Evolutionary conservation across 2,797 vertebrate species (phyloP), one percentile per base, ranked within the genome.

Genomic region (Leptatherina wallacei): DNA sequence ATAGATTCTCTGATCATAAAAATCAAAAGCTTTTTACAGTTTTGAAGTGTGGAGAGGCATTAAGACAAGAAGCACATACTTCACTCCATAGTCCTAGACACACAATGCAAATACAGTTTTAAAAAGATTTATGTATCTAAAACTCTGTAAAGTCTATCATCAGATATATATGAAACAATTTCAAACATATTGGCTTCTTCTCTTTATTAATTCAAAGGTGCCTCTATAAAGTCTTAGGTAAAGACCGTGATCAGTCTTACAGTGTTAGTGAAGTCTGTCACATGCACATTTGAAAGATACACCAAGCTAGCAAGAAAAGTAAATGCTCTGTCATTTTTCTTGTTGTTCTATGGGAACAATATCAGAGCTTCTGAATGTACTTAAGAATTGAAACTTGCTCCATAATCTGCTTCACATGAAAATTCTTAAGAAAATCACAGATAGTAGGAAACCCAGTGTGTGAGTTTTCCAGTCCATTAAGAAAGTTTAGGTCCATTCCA

Each of bases 1-100:
- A 85, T 85, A 88, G 76, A 80, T 80, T 62, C 77, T 83, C 73
- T 79, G 55, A 89, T 88, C 73, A 77, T 67, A 64, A 62, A 69
- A 81, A 81, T 86, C 77, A 85, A 88, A 88, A 71, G 29, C 30
- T 18, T 78, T 32, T 75, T 69, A 42, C 56, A 81, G 58, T 81
- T 40, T 64, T 77, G 63, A 86, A 77, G 67, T 67, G 33, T 75
- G 60, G 11, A 65, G 56, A 63, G 30, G 36, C 35, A 56, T 47
- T 38, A 36, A 11, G 70, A 57, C 20, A 65, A 54, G 30, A 77
- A 35, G 44, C 14, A 61, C 64, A 13, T 47, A 60, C 7, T 24
- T 44, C 36, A 60, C 36, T 54, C 55, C 60, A 30, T 65, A 66
- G 54, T 59, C 38, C 42, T 36, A 11, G 38, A 70, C 38, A 68